A percentile compares a stretch with the other conserved stretches of the same genome.
These are phyloP conservation scores for Drosophila aldrichi DNA, from an alignment of 2,888 invertebrate genomes.

Conservation along the genomic window DNA sequence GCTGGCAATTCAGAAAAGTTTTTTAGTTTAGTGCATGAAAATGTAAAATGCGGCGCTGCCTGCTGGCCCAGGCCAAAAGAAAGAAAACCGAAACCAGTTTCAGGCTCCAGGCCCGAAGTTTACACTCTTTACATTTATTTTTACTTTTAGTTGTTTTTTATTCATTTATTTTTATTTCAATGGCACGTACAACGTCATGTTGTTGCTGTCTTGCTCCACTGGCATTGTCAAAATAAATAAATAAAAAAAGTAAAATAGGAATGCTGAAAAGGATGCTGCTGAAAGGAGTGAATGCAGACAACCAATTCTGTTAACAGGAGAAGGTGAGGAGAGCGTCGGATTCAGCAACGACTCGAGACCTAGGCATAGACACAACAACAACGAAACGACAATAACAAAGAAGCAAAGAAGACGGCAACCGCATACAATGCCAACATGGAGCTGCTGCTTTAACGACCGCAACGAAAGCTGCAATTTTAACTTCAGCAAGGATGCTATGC, in stretches of 20 bases:
- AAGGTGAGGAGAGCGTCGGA: not conserved
- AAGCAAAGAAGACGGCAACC: conserved; percentile 1
- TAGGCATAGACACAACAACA: conserved; percentile 39
- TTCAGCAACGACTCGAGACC: conserved; percentile 15
- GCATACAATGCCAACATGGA: conserved; percentile 47
- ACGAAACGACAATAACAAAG: conserved; percentile 9
- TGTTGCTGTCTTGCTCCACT: conserved; percentile 21
- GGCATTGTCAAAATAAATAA: conserved; percentile 40
- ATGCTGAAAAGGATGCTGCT: conserved; percentile 64
- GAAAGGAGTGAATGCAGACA: conserved; percentile 22
- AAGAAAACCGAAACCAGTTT: conserved; percentile 73
- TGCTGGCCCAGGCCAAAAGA: conserved; percentile 39
- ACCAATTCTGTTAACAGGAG: conserved; percentile 47
- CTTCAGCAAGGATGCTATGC: conserved; percentile 29
- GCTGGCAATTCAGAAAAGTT: conserved; percentile 60
- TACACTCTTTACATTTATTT: conserved; percentile 58
- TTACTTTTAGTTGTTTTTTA: conserved; percentile 27
- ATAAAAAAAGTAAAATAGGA: conserved; percentile 47
- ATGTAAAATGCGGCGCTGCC: conserved; percentile 39
- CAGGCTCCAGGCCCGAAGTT: conserved; percentile 43
- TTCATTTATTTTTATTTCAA: conserved; percentile 61
- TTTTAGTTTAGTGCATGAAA: conserved; percentile 69
- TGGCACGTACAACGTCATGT: conserved; percentile 66
- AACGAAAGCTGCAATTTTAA: conserved; percentile 16
- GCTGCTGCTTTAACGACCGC: conserved; percentile 55